Conservation (phyloP, 2,888 invertebrate species). For the Volucella inanis region DNA sequence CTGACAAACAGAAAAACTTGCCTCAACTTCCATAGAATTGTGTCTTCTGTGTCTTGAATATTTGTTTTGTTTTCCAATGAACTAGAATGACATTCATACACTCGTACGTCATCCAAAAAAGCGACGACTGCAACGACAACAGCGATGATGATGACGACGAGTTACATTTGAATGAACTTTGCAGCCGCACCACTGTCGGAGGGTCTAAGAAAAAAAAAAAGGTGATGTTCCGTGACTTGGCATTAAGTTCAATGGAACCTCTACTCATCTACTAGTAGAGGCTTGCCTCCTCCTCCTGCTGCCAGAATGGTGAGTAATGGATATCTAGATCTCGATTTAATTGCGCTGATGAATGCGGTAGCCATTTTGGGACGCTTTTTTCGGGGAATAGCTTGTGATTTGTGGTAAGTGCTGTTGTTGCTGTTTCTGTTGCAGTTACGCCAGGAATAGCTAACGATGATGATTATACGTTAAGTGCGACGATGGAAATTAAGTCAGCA, state of each 20-base stretch:
- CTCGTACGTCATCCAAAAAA: constrained; percentile 60
- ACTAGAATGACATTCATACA: constrained; percentile 70
- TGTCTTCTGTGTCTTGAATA: constrained; percentile 35
- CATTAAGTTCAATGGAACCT: constrained; percentile 60
- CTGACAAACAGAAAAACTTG: constrained; percentile 66
- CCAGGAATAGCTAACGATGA: constrained; percentile 36
- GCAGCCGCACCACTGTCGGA: neutral
- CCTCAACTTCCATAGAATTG: constrained; percentile 64
- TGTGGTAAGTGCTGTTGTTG: constrained; percentile 20
- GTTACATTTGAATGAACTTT: constrained; percentile 63
- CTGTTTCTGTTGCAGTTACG: neutral
- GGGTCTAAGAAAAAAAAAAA: neutral
- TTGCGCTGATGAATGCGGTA: constrained; percentile 67
- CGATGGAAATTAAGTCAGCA: constrained; percentile 54
- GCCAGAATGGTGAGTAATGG: constrained; percentile 44
- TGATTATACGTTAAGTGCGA: constrained; percentile 56
- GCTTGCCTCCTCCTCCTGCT: neutral
- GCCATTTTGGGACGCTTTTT: constrained; percentile 26
- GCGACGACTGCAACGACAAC: neutral
- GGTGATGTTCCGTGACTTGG: constrained; percentile 60
- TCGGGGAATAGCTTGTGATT: constrained; percentile 16
- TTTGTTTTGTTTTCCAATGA: constrained; percentile 67
- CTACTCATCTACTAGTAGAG: too few species aligned
- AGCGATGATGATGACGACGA: constrained; percentile 1
- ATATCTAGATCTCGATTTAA: constrained; percentile 71